Percentiles rank a stretch among this genome's conserved stretches.
phyloP scores from a whole-genome alignment of 2,113 vertebrate genomes.

The Riparia riparia region DNA sequence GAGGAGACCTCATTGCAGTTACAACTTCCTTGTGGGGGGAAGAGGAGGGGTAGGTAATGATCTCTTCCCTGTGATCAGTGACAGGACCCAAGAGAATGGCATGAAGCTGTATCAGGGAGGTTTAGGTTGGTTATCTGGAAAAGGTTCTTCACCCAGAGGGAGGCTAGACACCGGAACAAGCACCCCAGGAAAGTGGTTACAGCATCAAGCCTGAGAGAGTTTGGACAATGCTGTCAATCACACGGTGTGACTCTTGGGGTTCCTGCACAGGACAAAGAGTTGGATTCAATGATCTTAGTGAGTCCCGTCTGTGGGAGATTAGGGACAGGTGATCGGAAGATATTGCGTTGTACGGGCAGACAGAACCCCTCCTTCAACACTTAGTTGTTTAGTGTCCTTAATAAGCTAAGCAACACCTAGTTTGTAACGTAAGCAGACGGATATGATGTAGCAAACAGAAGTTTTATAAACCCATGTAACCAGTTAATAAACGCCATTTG shows the following conservation, averaged over 20 bases:
- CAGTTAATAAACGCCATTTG: no score
- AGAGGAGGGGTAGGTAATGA: neutral
- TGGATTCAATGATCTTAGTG: neutral
- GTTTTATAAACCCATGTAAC: no score
- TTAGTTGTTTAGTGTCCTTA: no score
- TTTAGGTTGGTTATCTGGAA: neutral
- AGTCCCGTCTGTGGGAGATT: no score
- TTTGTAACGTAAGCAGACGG: no score
- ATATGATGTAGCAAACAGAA: no score
- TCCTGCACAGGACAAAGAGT: neutral
- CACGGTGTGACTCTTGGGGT: neutral
- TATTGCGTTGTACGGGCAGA: no score
- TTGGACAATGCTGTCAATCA: neutral
- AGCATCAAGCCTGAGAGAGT: neutral
- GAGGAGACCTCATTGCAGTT: neutral
- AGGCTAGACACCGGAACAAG: neutral
- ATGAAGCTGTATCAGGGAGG: neutral
- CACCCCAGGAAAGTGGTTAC: neutral
- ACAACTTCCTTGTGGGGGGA: fast-evolving
- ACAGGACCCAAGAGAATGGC: fast-evolving
- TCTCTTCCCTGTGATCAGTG: neutral
- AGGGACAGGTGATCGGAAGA: no score
- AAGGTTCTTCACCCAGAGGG: neutral
- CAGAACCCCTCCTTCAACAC: no score
- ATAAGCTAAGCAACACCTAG: no score